phyloP scores from a whole-genome alignment of 2,888 invertebrate species.

The Drosophila borealis region DNA sequence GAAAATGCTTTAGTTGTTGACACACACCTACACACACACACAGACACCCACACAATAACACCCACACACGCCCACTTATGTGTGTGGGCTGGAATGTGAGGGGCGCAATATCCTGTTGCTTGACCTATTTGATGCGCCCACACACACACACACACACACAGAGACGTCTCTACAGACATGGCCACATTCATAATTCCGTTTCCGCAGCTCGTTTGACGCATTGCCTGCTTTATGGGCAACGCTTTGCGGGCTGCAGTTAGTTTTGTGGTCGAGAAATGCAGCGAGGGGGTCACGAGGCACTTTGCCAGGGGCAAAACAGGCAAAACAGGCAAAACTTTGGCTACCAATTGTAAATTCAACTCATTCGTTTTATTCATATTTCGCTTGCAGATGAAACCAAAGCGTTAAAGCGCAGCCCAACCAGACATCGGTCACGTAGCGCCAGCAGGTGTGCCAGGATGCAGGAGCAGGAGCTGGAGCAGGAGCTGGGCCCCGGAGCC shows the following conservation, averaged over 20 bases:
- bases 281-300: slow-evolving; percentile 20
- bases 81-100: slow-evolving; percentile 1
- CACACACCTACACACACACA: slow-evolving; percentile 9
- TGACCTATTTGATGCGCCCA: slow-evolving; percentile 48
- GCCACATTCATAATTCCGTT: slow-evolving; percentile 54
- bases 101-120: slow-evolving; percentile 55
- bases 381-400: slow-evolving; percentile 50
- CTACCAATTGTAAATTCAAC: slow-evolving; percentile 43
- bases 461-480: slow-evolving; percentile 5
- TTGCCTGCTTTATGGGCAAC: slow-evolving; percentile 30
- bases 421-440: slow-evolving; percentile 32
- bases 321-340: slow-evolving; percentile 19
- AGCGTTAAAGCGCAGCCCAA: slow-evolving; percentile 5
- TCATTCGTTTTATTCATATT: slow-evolving; percentile 54
- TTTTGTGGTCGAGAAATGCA: slow-evolving; percentile 26
- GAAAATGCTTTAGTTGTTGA: slow-evolving; percentile 57
- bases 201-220: slow-evolving; percentile 59
- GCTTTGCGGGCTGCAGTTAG: slow-evolving; percentile 29
- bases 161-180: slow-evolving; percentile 27
- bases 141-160: slow-evolving; percentile 9
- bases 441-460: slow-evolving; percentile 20
- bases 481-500: slow-evolving; percentile 5
- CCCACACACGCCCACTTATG: not conserved
- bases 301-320: slow-evolving; percentile 8
- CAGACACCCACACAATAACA: slow-evolving; percentile 10